Evolutionary conservation across 2,888 invertebrate genomes (phyloP), one percentile per base, ranked within the genome.

Genomic region (Eristalinus sepulchralis): DNA sequence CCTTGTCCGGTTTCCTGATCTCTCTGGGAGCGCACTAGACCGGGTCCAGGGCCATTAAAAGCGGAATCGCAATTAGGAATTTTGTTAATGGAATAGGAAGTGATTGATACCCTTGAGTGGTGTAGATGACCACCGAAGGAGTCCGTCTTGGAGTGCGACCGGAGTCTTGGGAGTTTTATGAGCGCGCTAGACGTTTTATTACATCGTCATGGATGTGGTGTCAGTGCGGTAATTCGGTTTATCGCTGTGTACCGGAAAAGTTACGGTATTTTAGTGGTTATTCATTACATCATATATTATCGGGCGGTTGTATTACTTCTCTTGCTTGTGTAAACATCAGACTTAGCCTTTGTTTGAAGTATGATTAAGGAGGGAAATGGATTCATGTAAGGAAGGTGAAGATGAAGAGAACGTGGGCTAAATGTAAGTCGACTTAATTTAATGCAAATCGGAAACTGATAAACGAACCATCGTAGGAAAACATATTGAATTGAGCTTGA

Each of bases 171-270:
- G 17, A 8, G 9, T 73, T 75, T 66, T 75, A 75, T 66, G 75
- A 27, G 1, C 27, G 27, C 2, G 57, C 24, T 9, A 10, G 17
- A 2, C n/a, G 8, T 66, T 75, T 75, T 66, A 75, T 66, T 66
- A 20, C 75, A 39, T 8, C 59, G 39, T 63, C 62, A 34, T 75
- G 39, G 39, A 59, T 66, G 47, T 47, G 75, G 66, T 66, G 75
- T 75, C 57, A 57, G 57, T 59, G 36, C 39, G 39, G 75, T 66
- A 39, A 66, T 66, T 75, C 57, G 31, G 57, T 75, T 75, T 66
- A 75, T 75, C 57, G 55, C 60, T 62, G 27, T 62, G 20, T 47
- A 22, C 53, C 31, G 62, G n/a, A 62, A 57, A 57, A 55, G 64
- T 66, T 66, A 59, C 27, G 75, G 31, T n/a, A 39, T 73, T 73